Evolutionary conservation across 2,888 invertebrate species (phyloP).

Genomic region (Clistopyga incitator): DNA sequence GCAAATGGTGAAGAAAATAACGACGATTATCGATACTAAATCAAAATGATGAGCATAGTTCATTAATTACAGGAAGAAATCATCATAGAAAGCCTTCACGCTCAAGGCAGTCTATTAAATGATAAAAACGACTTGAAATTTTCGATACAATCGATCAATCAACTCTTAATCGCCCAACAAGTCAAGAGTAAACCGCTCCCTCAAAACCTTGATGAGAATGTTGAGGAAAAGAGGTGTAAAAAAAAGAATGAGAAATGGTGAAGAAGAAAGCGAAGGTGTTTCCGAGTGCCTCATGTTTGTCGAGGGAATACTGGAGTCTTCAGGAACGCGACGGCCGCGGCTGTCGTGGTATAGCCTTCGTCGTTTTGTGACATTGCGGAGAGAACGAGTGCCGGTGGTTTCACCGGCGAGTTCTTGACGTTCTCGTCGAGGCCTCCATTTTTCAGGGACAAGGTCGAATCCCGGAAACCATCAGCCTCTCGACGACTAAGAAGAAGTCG

Average conservation of each 20-base stretch:
- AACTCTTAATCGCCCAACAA: background rate
- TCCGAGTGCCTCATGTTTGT: constrained; percentile 32
- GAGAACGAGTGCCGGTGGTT: constrained; percentile 3
- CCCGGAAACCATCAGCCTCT: constrained; percentile 31
- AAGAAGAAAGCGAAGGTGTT: constrained; percentile 36
- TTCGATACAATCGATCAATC: background rate
- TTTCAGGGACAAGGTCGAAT: constrained; percentile 75
- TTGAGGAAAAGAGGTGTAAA: background rate
- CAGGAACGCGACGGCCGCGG: background rate
- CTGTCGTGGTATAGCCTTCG: constrained; percentile 8
- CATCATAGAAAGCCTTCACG: background rate
- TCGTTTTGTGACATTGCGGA: constrained; percentile 24
- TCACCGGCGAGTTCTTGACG: constrained; percentile 15
- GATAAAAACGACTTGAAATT: background rate
- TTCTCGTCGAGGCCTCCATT: constrained; percentile 3
- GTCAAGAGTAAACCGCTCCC: background rate
- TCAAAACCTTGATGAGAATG: background rate
- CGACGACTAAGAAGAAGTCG: background rate
- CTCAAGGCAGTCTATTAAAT: no score
- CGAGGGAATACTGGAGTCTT: constrained; percentile 21
- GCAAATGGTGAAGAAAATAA: no score
- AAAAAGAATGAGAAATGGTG: background rate
- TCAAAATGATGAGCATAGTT: no score
- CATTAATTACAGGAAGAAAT: background rate
- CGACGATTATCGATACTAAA: background rate